These are phyloP conservation scores for Wasmannia auropunctata DNA, from an alignment of 1,140 invertebrate genomes.

Conservation along the genomic window DNA sequence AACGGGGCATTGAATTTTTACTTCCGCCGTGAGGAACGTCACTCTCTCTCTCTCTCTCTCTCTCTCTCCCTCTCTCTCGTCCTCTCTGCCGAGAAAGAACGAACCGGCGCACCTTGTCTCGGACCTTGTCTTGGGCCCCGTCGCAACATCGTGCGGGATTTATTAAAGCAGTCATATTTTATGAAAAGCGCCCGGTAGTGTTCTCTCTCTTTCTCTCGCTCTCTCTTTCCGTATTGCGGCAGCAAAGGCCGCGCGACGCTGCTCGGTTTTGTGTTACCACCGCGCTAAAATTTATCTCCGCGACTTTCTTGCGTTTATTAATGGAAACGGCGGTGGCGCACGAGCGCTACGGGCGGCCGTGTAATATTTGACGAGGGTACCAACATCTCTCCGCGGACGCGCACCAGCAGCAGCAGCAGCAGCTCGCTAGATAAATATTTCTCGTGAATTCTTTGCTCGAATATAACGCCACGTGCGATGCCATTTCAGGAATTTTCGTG, in stretches of 20 bases:
- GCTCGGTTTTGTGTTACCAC: conserved; percentile 56
- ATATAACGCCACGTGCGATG: conserved; percentile 38
- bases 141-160: conserved; percentile 41
- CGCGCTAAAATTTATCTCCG: conserved; percentile 58
- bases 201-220: neutral
- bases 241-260: conserved; percentile 23
- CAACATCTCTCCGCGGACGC: conserved; percentile 22
- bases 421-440: conserved; percentile 41
- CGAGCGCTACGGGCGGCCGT: conserved; percentile 32
- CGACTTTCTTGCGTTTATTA: conserved; percentile 55
- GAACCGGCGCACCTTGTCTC: conserved; percentile 24
- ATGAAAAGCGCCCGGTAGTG: conserved; percentile 33
- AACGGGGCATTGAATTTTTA: conserved; percentile 67
- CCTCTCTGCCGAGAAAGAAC: neutral
- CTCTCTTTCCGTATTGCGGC: neutral
- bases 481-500: conserved; percentile 30
- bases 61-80: neutral
- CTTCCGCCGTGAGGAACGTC: conserved; percentile 59
- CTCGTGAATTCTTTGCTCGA: conserved; percentile 40
- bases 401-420: neutral
- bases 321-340: conserved; percentile 36
- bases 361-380: conserved; percentile 56
- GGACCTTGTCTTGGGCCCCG: conserved; percentile 27
- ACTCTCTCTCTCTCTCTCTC: conserved; percentile 19
- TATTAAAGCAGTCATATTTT: conserved; percentile 60